Evolutionary conservation across 2,888 invertebrate species (phyloP).

Genomic region (Pycnomerus fuliginosus): DNA sequence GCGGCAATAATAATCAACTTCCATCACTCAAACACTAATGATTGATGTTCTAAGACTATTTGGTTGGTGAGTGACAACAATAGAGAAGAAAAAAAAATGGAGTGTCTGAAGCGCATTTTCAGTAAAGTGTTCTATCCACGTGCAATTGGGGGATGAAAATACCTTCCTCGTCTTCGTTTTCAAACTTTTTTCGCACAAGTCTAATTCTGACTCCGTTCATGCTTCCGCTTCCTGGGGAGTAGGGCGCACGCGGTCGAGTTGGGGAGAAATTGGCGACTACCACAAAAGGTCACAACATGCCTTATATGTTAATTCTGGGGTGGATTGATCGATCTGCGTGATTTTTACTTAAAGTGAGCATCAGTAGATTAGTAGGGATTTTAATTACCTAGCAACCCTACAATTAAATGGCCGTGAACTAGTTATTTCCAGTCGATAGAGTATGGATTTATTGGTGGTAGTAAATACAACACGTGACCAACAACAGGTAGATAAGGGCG

Average conservation of each 20-base stretch:
- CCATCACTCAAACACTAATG: conserved; percentile 10
- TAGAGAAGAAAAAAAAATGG: no score
- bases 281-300: conserved; percentile 18
- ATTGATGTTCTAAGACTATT: no score
- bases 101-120: no score
- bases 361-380: conserved; percentile 11
- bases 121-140: no score
- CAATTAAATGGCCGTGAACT: conserved; percentile 21
- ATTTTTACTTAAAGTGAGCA: conserved; percentile 17
- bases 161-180: conserved; percentile 18
- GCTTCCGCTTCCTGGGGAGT: neutral
- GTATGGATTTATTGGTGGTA: conserved; percentile 26
- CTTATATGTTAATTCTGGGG: conserved; percentile 15
- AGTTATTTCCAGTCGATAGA: conserved; percentile 23
- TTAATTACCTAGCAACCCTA: no score
- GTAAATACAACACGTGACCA: conserved; percentile 17
- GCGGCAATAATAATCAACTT: conserved; percentile 13
- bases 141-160: no score
- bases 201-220: conserved; percentile 22
- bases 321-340: conserved; percentile 16
- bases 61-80: no score
- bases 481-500: conserved; percentile 23
- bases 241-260: conserved; percentile 13
- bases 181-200: conserved; percentile 12
- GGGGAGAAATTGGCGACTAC: conserved; percentile 15